phyloP scores from a whole-genome alignment of 1,140 invertebrate species.

The Atta colombica region DNA sequence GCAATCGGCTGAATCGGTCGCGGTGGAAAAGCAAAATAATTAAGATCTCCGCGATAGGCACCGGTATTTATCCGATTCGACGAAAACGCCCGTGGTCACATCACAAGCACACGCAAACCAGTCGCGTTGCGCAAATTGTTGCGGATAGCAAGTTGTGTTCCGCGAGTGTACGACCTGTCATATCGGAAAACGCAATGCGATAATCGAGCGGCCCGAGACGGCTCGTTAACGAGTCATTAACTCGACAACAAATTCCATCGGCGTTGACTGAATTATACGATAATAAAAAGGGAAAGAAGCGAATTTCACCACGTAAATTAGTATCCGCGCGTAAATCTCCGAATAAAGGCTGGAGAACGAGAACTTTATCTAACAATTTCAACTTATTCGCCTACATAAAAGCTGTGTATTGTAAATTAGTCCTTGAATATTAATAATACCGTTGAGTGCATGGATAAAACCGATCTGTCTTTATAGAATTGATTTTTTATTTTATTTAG shows the following conservation, averaged over 20 bases:
- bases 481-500: background rate
- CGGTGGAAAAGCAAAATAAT: constrained; percentile 47
- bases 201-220: constrained; percentile 46
- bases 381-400: background rate
- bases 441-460: background rate
- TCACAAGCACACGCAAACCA: background rate
- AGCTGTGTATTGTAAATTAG: background rate
- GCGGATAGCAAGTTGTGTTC: constrained; percentile 41
- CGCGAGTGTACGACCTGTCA: constrained; percentile 34
- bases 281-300: constrained; percentile 16
- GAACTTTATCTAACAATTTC: background rate
- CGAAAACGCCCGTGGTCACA: constrained; percentile 45
- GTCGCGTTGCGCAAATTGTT: constrained; percentile 35
- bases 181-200: constrained; percentile 50
- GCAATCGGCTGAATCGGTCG: constrained; percentile 45
- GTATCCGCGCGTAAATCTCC: constrained; percentile 27
- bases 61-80: constrained; percentile 56
- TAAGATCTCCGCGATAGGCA: constrained; percentile 59
- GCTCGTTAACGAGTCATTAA: constrained; percentile 63
- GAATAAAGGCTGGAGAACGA: background rate
- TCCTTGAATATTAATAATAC: constrained; percentile 36
- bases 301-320: constrained; percentile 51
- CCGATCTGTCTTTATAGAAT: background rate
- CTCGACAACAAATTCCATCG: constrained; percentile 18
- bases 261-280: constrained; percentile 46